phyloP scores from a whole-genome alignment of 2,113 vertebrate species.

The Gavialis gangeticus region DNA sequence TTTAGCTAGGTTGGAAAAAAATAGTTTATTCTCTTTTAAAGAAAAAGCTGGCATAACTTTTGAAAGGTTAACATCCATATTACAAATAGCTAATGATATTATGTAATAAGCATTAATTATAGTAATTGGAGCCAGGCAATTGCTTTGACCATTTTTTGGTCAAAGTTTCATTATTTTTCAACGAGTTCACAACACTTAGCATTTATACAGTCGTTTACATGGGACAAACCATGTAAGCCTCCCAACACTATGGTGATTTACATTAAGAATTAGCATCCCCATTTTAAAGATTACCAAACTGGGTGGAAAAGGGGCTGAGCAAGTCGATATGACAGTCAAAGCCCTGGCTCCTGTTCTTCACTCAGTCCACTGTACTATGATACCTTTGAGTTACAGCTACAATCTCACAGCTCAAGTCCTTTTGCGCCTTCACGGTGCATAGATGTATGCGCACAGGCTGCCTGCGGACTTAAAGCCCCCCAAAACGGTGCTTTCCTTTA shows the following conservation, averaged over 20 bases:
- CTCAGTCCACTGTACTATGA: not conserved
- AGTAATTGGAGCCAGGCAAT: not conserved
- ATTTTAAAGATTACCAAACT: not conserved
- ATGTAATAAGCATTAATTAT: not conserved
- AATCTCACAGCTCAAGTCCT: not conserved
- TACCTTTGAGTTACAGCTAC: not conserved
- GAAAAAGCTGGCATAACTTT: not conserved
- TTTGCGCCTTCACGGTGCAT: not conserved
- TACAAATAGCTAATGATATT: not conserved
- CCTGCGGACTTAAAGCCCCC: not conserved
- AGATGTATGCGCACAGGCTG: slow-evolving; percentile 22
- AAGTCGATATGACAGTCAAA: not conserved
- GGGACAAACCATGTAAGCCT: not conserved
- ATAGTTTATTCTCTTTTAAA: not conserved
- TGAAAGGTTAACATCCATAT: not conserved
- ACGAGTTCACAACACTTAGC: not conserved
- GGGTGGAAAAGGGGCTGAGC: not conserved
- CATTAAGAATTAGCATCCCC: not conserved
- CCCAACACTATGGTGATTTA: not conserved
- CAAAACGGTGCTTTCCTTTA: too few relatives aligned
- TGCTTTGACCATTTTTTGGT: not conserved
- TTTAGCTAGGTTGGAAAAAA: not conserved
- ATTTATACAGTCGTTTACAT: not conserved
- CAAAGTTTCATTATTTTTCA: not conserved
- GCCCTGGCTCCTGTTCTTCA: not conserved